Base-by-base conservation (phyloP, 2,113 vertebrate species). In the Mormoops blainvillei region DNA sequence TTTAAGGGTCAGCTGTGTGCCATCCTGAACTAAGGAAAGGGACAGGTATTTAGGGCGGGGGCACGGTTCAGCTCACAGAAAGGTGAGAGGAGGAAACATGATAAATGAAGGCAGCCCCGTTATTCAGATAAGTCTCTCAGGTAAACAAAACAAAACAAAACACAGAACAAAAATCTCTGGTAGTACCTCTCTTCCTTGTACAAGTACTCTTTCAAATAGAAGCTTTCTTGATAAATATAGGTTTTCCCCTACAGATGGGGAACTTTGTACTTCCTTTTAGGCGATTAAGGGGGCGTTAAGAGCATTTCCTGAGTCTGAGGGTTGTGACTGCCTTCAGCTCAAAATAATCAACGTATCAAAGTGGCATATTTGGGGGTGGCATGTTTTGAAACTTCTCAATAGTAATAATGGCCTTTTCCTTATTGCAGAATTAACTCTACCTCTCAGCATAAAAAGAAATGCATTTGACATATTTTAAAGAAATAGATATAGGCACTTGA, bases 381-480 rank as follows among this genome's bases (percentile, higher is more conserved):
- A 91, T 65, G 33, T 65, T 87, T 45, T 73, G n/a, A 81, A 73
- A 15, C 5, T 8, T 31, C 70, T 71, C 36, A 63, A 33, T 43
- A 38, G 11, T 71, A 65, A 83, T 81, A 94, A 50, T 86, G 74
- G 18, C 6, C 31, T 80, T 88, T 80, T 63, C 24, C 13, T 84
- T 91, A 26, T 43, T 91, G 31, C 7, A 63, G 85, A 96, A 87
- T 94, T 84, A 94, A 71, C 45, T 91, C 73, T 94, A 87, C n/a
- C 26, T 74, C 16, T 78, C 43, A 36, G 88, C 13, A 56, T 70
- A 31, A 87, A 71, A 20, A 87, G 70, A 88, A 63, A 67, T 61
- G 68, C n/a, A 41, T 74, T 76, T 45, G 41, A 13, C n/a, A 48
- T 70, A 77, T 58, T 48, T 54, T 81, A 89, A 76, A 93, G 31